phyloP scores from a whole-genome alignment of 2,797 vertebrate genomes.

The Sylvilagus floridanus region DNA sequence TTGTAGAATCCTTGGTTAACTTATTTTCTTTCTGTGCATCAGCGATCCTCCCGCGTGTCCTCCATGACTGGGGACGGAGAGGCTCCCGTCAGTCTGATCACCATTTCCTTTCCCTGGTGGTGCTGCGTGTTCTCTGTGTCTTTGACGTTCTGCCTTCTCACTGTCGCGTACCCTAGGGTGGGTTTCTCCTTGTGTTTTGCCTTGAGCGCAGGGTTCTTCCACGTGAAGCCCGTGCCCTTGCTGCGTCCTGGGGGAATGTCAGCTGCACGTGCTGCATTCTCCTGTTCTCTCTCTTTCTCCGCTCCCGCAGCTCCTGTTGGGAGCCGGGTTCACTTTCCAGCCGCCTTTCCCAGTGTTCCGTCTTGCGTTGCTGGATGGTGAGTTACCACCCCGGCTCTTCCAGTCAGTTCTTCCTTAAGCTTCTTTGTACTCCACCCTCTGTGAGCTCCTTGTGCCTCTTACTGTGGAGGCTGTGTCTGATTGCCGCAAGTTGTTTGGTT shows the following conservation, averaged over 20 bases:
- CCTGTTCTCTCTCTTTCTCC: not conserved
- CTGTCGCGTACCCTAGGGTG: not conserved
- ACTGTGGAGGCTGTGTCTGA: not conserved
- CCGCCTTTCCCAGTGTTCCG: not conserved
- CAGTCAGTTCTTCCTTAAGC: constrained; percentile 29
- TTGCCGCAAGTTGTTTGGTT: not conserved
- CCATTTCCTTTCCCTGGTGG: not conserved
- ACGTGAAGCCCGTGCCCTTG: not conserved
- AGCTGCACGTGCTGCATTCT: not conserved
- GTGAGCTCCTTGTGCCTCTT: not conserved
- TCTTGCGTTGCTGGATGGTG: not conserved
- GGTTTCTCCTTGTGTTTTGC: constrained; percentile 10
- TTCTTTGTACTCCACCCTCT: not conserved
- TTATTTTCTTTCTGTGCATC: not conserved
- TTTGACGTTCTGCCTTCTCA: not conserved
- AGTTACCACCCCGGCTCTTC: not conserved
- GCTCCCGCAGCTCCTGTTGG: not conserved
- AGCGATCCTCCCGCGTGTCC: not conserved
- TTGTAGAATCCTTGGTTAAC: not conserved
- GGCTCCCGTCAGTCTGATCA: not conserved
- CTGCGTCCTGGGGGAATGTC: constrained; percentile 36
- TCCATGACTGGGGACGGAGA: not conserved
- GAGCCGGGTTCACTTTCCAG: not conserved
- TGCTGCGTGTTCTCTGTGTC: not conserved
- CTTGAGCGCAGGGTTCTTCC: not conserved